phyloP scores from a whole-genome alignment of 2,113 vertebrate species.

The Trematomus loennbergii region DNA sequence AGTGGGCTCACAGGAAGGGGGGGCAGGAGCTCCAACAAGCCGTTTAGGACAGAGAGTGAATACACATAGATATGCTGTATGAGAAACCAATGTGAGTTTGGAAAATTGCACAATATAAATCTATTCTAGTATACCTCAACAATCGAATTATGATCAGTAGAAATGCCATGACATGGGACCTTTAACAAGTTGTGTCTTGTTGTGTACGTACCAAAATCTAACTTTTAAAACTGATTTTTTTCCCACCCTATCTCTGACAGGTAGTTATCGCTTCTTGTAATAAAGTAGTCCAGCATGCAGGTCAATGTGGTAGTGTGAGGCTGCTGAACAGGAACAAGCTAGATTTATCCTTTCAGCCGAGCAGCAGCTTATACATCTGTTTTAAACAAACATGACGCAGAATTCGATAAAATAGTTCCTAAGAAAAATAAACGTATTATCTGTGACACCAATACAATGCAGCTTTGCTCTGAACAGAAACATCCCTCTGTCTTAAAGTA shows the following conservation, averaged over 20 bases:
- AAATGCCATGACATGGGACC: no score
- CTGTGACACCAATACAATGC: constrained; percentile 13
- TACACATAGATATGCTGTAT: no score
- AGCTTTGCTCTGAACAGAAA: not conserved
- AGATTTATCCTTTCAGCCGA: constrained; percentile 18
- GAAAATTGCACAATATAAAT: no score
- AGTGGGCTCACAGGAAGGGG: no score
- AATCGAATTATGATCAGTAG: no score
- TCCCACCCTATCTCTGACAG: not conserved
- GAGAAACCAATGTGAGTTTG: no score
- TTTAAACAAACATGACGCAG: constrained; percentile 1
- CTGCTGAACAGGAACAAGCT: not conserved
- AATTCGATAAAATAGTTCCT: constrained; percentile 1
- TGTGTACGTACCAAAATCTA: not conserved
- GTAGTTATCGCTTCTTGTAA: no score
- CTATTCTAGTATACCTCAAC: no score
- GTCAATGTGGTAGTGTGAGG: not conserved
- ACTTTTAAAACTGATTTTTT: no score
- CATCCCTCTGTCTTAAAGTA: not conserved
- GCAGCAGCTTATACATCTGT: not conserved
- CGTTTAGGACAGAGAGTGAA: no score
- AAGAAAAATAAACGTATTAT: not conserved
- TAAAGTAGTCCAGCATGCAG: not conserved
- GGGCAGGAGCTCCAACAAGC: no score
- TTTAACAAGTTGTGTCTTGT: not conserved